These are phyloP conservation scores for Temnothorax ravouxi DNA, from an alignment of 2,888 invertebrate genomes.

Conservation along the genomic window DNA sequence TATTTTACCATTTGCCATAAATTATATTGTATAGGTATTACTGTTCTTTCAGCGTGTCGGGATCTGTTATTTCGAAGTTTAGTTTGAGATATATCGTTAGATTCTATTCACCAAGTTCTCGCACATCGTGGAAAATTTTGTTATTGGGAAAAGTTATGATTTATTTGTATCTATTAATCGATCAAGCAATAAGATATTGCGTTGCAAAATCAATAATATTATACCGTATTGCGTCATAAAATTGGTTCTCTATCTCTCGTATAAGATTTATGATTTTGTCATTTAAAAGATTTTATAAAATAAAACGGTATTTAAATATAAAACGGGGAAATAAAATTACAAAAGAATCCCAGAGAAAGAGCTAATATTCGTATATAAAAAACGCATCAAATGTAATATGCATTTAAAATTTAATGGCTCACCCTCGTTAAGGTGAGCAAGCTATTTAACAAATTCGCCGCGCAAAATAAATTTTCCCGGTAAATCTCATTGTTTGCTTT, in stretches of 20 bases:
- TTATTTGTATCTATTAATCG: constrained; percentile 25
- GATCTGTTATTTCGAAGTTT: constrained; percentile 1
- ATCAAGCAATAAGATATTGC: constrained; percentile 21
- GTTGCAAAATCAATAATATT: not conserved
- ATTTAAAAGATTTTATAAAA: constrained; percentile 2
- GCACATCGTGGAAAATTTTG: not conserved
- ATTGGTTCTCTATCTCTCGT: not conserved
- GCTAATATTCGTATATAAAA: not conserved
- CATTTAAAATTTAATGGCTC: constrained; percentile 13
- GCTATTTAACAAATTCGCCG: constrained; percentile 29
- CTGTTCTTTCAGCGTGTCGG: not conserved
- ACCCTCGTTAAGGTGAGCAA: not conserved
- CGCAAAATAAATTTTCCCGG: constrained; percentile 25
- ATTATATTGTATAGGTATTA: not conserved
- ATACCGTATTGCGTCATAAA: not conserved
- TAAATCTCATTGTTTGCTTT: constrained; percentile 27
- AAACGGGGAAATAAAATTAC: not conserved
- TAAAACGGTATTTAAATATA: constrained; percentile 10
- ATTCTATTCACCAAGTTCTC: not conserved
- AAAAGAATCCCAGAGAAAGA: not conserved
- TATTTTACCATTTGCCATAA: not conserved
- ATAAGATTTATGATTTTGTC: not conserved
- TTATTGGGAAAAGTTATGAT: constrained; percentile 1
- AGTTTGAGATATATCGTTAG: not conserved
- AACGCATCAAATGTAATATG: constrained; percentile 3